A percentile compares a stretch with the other conserved stretches of the same genome.
phyloP scores from a whole-genome alignment of 1,140 invertebrate genomes.

The Triops cancriformis region DNA sequence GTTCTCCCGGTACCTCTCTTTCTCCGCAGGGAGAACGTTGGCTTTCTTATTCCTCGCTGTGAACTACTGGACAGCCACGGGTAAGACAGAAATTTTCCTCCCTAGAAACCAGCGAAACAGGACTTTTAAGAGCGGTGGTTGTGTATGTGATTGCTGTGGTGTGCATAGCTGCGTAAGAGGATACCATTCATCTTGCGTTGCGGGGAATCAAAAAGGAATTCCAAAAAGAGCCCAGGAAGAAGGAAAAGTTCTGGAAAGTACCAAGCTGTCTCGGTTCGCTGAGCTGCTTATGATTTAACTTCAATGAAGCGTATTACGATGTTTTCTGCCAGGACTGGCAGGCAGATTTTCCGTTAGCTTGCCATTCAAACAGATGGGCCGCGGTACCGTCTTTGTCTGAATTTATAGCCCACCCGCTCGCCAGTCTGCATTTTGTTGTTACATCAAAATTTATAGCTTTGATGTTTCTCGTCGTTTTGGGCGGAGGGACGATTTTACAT shows the following conservation, averaged over 20 bases:
- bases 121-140: not conserved
- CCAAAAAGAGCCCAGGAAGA: not conserved
- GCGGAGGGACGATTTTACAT: no score
- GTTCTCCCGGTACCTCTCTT: not conserved
- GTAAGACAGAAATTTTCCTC: not conserved
- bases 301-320: conserved; percentile 3
- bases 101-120: not conserved
- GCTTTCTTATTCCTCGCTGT: not conserved
- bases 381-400: not conserved
- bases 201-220: not conserved
- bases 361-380: conserved; percentile 9
- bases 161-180: not conserved
- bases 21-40: not conserved
- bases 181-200: not conserved
- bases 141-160: not conserved
- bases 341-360: conserved; percentile 13
- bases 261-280: not conserved
- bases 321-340: conserved; percentile 1
- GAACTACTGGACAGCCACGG: not conserved
- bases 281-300: conserved; percentile 14
- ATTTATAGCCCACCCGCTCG: not conserved
- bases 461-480: not conserved
- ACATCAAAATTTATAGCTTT: conserved; percentile 5
- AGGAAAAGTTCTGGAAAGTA: not conserved
- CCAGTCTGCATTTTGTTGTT: conserved; percentile 3